These are phyloP conservation scores for Oreonectes daqikongensis DNA, from an alignment of 2,797 vertebrate genomes.

Conservation along the genomic window DNA sequence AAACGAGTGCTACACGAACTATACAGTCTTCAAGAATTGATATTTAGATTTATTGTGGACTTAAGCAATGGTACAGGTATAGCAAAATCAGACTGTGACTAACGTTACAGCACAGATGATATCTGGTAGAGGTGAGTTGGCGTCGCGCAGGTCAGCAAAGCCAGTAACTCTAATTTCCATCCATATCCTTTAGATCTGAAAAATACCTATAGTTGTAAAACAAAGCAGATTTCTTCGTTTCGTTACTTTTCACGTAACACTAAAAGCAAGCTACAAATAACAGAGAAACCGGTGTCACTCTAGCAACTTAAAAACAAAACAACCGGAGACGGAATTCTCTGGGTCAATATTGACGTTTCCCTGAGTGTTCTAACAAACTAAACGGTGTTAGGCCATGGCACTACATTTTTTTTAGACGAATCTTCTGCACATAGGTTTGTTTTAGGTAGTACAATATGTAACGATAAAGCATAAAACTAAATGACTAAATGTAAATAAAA, in stretches of 20 bases:
- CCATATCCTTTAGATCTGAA: background rate
- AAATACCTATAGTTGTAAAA: constrained; percentile 13
- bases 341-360: constrained; percentile 25
- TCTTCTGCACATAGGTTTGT: background rate
- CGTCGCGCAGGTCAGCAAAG: background rate
- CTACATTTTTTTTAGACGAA: background rate
- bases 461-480: background rate
- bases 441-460: background rate
- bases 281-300: background rate
- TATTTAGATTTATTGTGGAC: background rate
- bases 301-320: constrained; percentile 46
- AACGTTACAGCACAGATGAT: background rate
- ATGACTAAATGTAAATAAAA: no score
- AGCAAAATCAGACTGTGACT: background rate
- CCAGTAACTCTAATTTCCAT: background rate
- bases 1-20: no score
- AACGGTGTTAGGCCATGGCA: background rate
- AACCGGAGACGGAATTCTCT: constrained; percentile 3
- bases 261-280: background rate
- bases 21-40: background rate
- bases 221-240: background rate
- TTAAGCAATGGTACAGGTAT: background rate
- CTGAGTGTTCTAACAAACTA: constrained; percentile 1
- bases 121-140: background rate
- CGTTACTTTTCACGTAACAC: background rate